These are phyloP conservation scores for Cranoglanis bouderius DNA, from an alignment of 2,113 vertebrate genomes.

Conservation along the genomic window DNA sequence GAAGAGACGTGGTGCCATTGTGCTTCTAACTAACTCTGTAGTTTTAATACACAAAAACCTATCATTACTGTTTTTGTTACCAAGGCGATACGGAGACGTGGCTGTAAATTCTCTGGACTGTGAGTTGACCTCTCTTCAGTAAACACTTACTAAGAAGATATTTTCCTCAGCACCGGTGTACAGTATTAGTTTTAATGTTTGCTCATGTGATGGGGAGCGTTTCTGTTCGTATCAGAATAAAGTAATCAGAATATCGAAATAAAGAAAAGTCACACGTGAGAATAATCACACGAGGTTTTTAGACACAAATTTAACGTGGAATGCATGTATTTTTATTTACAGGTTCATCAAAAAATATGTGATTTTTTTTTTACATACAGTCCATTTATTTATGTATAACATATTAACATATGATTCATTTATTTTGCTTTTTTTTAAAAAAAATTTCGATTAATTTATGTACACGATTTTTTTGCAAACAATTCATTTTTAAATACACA, in stretches of 20 bases:
- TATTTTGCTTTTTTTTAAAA: not conserved
- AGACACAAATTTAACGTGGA: not conserved
- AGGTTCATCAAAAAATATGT: not conserved
- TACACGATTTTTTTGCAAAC: too few relatives aligned
- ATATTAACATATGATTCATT: not conserved
- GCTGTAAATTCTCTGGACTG: constrained; percentile 17
- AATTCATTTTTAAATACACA: not conserved
- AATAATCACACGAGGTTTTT: not conserved
- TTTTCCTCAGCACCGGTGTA: constrained; percentile 11
- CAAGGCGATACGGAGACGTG: constrained; percentile 47
- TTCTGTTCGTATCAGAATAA: not conserved
- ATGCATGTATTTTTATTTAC: not conserved
- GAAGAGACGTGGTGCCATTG: constrained; percentile 20
- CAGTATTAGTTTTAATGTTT: not conserved
- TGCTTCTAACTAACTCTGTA: constrained; percentile 35
- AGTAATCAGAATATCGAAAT: not conserved
- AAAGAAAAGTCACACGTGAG: not conserved
- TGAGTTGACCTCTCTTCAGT: constrained; percentile 38
- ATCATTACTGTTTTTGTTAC: constrained; percentile 55
- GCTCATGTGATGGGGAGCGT: not conserved
- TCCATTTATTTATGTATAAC: not conserved
- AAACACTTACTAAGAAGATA: constrained; percentile 29
- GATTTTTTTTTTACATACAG: not conserved
- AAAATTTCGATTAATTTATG: too few relatives aligned
- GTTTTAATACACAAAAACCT: constrained; percentile 42